Evolutionary conservation across 2,888 invertebrate genomes (phyloP).

Genomic region (Xanthia icteritia): DNA sequence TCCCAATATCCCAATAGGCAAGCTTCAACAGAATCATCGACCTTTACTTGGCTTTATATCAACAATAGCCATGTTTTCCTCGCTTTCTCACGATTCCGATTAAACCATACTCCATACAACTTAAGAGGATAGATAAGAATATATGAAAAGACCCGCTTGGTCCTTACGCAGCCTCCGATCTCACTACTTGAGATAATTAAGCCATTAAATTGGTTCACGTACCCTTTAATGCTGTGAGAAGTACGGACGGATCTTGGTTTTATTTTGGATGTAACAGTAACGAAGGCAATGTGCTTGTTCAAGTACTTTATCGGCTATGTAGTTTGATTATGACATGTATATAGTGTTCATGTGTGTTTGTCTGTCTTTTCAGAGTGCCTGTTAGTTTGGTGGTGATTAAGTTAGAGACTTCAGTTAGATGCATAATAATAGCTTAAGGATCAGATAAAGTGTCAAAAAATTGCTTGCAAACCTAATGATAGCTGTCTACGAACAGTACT

Average conservation of each 20-base stretch:
- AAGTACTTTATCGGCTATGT: slow-evolving; percentile 69
- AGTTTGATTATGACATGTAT: slow-evolving; percentile 68
- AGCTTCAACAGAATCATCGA: slow-evolving; percentile 19
- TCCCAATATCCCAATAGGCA: slow-evolving; percentile 16
- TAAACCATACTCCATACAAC: slow-evolving; percentile 66
- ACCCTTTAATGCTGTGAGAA: slow-evolving; percentile 85
- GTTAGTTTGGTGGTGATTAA: not conserved
- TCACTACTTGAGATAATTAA: slow-evolving; percentile 88
- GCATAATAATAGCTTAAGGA: not conserved
- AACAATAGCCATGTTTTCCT: slow-evolving; percentile 60
- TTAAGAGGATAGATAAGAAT: slow-evolving; percentile 75
- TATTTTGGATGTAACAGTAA: slow-evolving; percentile 78
- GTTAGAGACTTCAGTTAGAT: not conserved
- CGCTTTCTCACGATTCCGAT: slow-evolving; percentile 71
- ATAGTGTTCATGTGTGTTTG: slow-evolving; percentile 50
- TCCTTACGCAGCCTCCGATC: slow-evolving; percentile 77
- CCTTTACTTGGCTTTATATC: slow-evolving; percentile 45
- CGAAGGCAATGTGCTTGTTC: slow-evolving; percentile 80
- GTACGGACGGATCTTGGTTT: slow-evolving; percentile 73
- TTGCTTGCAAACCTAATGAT: not conserved
- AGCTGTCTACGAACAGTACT: not conserved
- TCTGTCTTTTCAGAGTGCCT: not conserved
- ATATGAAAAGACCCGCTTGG: slow-evolving; percentile 70
- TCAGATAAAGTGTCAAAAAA: not conserved
- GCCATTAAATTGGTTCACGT: slow-evolving; percentile 85